These are phyloP conservation scores for Microplitis deprimator DNA, from an alignment of 2,888 invertebrate genomes.

Conservation along the genomic window DNA sequence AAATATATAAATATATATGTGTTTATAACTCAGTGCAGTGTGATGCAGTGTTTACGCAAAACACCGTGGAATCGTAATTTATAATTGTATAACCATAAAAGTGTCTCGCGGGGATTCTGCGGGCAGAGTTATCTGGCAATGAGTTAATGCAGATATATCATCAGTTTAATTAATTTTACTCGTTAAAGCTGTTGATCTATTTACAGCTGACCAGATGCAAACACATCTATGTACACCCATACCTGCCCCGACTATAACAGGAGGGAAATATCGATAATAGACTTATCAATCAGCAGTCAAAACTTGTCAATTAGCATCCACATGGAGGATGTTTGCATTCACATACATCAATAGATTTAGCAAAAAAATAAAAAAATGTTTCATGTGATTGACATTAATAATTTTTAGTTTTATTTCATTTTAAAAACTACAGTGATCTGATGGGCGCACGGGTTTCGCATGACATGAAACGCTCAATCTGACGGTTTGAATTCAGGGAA, in stretches of 20 bases:
- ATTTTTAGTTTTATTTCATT: constrained; percentile 25
- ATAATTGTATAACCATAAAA: neutral
- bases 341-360: neutral
- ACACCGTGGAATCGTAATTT: neutral
- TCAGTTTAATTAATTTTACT: neutral
- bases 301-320: constrained; percentile 7
- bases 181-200: neutral
- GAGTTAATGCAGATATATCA: neutral
- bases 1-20: too few relatives aligned
- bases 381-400: constrained; percentile 30
- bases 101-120: neutral
- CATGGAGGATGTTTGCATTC: neutral
- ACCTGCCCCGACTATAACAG: neutral
- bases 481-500: constrained; percentile 33
- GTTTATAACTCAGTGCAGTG: too few relatives aligned
- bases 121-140: neutral
- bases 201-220: neutral
- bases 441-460: constrained; percentile 15
- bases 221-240: neutral
- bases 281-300: constrained; percentile 10
- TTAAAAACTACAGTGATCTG: neutral
- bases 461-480: constrained; percentile 37
- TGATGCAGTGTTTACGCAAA: neutral
- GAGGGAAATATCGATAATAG: neutral
- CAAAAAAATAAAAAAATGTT: neutral